These are phyloP conservation scores for Yponomeuta malinellus DNA, from an alignment of 2,888 invertebrate species.

Conservation along the genomic window DNA sequence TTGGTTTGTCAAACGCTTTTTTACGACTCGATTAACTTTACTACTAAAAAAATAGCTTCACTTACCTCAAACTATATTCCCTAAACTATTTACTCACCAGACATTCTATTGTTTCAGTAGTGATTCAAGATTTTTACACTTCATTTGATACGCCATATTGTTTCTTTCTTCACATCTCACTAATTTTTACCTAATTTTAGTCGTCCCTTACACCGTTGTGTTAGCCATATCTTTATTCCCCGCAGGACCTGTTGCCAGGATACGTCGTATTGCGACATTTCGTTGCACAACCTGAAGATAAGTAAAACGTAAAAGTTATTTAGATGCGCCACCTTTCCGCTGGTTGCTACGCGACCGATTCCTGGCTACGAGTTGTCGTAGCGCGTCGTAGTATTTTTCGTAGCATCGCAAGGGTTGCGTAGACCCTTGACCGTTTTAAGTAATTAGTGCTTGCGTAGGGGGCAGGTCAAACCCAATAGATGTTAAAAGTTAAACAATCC, in stretches of 20 bases:
- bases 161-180: not conserved
- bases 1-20: too few relatives aligned
- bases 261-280: constrained; percentile 60
- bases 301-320: constrained; percentile 21
- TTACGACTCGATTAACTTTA: too few relatives aligned
- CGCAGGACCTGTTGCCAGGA: constrained; percentile 51
- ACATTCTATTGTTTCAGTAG: not conserved
- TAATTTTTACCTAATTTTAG: not conserved
- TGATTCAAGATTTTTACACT: not conserved
- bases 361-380: not conserved
- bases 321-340: not conserved
- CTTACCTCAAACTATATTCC: too few relatives aligned
- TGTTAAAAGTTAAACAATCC: too few relatives aligned
- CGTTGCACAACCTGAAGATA: constrained; percentile 21
- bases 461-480: too few relatives aligned
- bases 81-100: not conserved
- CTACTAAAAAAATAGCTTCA: too few relatives aligned
- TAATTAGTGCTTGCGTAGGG: too few relatives aligned
- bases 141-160: too few relatives aligned
- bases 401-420: not conserved
- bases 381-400: not conserved
- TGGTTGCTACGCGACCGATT: not conserved
- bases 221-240: constrained; percentile 5
- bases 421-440: too few relatives aligned
- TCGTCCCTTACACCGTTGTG: not conserved